Evolutionary conservation across 2,888 invertebrate genomes (phyloP).

Genomic region (Emesis castigata): DNA sequence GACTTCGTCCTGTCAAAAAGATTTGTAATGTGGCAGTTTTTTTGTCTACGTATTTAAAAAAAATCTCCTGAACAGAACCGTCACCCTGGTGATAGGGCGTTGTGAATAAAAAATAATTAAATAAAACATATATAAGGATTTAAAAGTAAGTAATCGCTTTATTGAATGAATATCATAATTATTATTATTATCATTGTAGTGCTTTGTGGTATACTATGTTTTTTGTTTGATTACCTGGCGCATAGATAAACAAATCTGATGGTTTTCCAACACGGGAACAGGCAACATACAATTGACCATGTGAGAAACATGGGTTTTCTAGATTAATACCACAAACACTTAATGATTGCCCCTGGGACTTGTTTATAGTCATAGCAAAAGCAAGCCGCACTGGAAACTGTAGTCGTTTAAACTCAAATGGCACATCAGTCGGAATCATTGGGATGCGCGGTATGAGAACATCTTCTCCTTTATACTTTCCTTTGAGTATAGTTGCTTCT

Average conservation of each 20-base stretch:
- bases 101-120: conserved; percentile 68
- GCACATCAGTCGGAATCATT: conserved; percentile 64
- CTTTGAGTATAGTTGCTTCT: conserved; percentile 50
- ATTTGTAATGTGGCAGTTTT: conserved; percentile 61
- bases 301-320: conserved; percentile 65
- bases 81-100: conserved; percentile 67
- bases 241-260: conserved; percentile 67
- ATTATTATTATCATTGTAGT: conserved; percentile 63
- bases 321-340: conserved; percentile 67
- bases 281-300: conserved; percentile 70
- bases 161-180: conserved; percentile 64
- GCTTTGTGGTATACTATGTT: conserved; percentile 62
- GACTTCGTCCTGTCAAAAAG: conserved; percentile 49
- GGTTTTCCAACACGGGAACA: conserved; percentile 70
- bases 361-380: conserved; percentile 67
- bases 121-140: conserved; percentile 67
- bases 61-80: conserved; percentile 66
- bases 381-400: conserved; percentile 63
- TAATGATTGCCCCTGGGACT: conserved; percentile 64
- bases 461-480: conserved; percentile 69
- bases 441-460: conserved; percentile 69
- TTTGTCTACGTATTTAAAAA: conserved; percentile 61
- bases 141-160: conserved; percentile 67
- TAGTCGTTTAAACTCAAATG: conserved; percentile 65
- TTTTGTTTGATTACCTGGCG: conserved; percentile 66